Base-by-base conservation (phyloP, 2,888 invertebrate genomes). In the Chrysotoxum bicinctum region DNA sequence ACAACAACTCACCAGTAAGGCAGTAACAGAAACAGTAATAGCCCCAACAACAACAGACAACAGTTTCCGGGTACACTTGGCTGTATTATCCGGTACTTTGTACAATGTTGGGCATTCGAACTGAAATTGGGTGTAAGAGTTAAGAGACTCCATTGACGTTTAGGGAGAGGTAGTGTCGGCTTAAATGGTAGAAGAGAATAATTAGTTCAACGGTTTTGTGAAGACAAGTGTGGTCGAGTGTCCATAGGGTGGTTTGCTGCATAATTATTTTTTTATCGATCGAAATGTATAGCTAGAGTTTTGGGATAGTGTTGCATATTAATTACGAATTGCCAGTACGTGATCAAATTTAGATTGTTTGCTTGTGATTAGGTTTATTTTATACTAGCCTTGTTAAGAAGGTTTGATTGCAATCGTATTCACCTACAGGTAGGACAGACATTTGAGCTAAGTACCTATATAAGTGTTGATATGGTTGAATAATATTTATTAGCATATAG, bases 41-140 rank as follows among this genome's bases (percentile, higher is more conserved):
- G 19, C 45, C 12, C 21, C 19, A 48, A 32, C 50, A 62, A 50
- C 26, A 16, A 50, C 26, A 45, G 76, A 68, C 79, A 80, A 48
- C 72, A 37, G 73, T 85, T 85, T 85, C 85, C 85, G 85, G 85
- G 85, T 84, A 85, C 58, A 77, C 80, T 81, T 76, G 76, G 85
- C 64, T 64, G 69, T 69, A 35, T 50, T 73, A 81, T 85, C 85
- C 85, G 85, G 85, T 85, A 30, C 75, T 60, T 68, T 75, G 72
- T 72, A 58, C 32, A 48, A 48, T 48, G 45, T 4, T 64, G 45
- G 48, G 23, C 26, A 43, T 35, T 35, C 35, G 30, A 48, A 45
- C 60, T 80, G 54, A 70, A 72, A 75, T 76, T 76, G 72, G 66
- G 64, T 69, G 54, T 73, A n/a, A 50, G 26, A 9, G 40, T 21